Evolutionary conservation across 2,113 vertebrate genomes (phyloP).

Genomic region (Ginglymostoma cirratum): DNA sequence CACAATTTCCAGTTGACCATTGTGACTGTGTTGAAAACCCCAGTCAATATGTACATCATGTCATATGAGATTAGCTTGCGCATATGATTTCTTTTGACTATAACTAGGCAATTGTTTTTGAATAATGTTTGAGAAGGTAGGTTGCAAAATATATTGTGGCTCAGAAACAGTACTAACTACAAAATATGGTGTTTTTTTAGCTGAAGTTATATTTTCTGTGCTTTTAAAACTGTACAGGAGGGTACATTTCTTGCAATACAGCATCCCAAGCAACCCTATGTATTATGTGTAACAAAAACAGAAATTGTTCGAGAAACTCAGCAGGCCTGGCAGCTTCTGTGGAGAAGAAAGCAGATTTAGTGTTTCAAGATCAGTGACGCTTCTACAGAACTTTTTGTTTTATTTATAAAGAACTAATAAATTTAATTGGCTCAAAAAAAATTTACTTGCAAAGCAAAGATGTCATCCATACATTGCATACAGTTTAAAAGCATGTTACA

Average conservation of each 20-base stretch:
- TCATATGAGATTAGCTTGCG: neutral
- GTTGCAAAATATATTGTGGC: too few species aligned
- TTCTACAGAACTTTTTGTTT: neutral
- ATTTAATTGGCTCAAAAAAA: slow-evolving; percentile 1
- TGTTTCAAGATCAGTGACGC: too few species aligned
- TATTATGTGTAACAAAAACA: neutral
- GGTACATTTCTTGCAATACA: neutral
- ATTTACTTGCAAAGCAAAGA: neutral
- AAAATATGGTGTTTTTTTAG: neutral
- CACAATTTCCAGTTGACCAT: neutral
- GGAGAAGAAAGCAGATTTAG: too few species aligned
- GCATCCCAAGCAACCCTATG: neutral
- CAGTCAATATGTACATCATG: neutral
- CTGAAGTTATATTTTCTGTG: neutral
- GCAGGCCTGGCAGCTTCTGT: too few species aligned
- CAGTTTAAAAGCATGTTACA: neutral
- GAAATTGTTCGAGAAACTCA: too few species aligned
- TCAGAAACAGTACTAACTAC: neutral
- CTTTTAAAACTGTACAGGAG: neutral
- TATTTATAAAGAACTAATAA: neutral
- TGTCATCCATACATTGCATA: neutral
- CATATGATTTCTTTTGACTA: neutral
- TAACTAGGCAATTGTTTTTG: neutral
- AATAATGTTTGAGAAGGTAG: neutral
- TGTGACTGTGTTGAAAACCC: neutral